Evolutionary conservation across 2,888 invertebrate genomes (phyloP).

Genomic region (Furcula furcula): DNA sequence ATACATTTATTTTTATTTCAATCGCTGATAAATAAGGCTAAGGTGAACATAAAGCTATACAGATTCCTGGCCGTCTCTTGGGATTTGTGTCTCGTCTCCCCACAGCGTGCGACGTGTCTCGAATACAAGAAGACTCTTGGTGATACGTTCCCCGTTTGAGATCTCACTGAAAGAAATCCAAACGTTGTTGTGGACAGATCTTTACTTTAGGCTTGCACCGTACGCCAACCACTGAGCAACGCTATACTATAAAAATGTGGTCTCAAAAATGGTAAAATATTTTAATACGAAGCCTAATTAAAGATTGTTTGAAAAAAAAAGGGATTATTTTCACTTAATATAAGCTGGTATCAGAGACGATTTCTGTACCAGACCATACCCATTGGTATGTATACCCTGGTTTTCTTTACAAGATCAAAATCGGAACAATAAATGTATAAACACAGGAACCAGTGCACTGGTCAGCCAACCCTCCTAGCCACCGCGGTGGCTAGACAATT

Average conservation of each 20-base stretch:
- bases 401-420: too few species aligned
- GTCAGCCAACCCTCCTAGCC: too few species aligned
- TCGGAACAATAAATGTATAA: too few species aligned
- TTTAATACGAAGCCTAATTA: too few species aligned
- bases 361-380: background rate
- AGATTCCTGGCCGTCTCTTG: constrained; percentile 63
- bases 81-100: constrained; percentile 74
- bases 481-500: too few species aligned
- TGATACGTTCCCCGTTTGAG: constrained; percentile 35
- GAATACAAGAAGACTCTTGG: constrained; percentile 51
- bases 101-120: constrained; percentile 64
- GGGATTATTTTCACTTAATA: too few species aligned
- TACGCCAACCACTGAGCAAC: background rate
- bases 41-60: constrained; percentile 63
- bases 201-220: background rate
- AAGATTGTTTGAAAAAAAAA: too few species aligned
- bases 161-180: constrained; percentile 30
- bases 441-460: too few species aligned
- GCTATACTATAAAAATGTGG: background rate
- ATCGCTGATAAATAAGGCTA: constrained; percentile 65
- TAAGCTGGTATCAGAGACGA: background rate
- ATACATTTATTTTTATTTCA: constrained; percentile 60
- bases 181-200: constrained; percentile 18
- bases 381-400: too few species aligned
- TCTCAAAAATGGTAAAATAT: too few species aligned